A percentile compares a stretch with the other conserved stretches of the same genome.
Conservation (phyloP, 2,797 vertebrate species). For the Discoglossus pictus region DNA sequence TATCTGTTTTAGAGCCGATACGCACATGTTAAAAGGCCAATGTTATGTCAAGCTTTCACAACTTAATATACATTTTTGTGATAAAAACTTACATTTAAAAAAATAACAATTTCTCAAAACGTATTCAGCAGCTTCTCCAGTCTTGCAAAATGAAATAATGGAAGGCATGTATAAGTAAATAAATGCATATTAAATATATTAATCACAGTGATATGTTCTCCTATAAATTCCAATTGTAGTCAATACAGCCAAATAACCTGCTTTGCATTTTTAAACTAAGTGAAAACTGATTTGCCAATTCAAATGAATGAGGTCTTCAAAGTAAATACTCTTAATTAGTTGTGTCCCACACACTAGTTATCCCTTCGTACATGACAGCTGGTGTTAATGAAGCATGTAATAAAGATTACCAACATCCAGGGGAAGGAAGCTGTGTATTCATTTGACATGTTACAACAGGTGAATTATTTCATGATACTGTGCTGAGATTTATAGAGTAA, state of each 20-base stretch:
- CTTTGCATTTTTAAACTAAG: constrained; percentile 20
- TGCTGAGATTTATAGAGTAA: fast-evolving
- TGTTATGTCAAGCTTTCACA: no score
- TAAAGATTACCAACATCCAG: background rate
- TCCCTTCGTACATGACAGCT: constrained; percentile 1
- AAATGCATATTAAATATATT: no score
- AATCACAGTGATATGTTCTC: no score
- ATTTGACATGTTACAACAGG: background rate
- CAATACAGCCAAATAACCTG: constrained; percentile 11
- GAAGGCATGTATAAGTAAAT: background rate
- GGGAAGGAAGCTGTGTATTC: fast-evolving
- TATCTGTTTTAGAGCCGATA: no score
- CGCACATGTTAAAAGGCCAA: no score
- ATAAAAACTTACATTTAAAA: background rate
- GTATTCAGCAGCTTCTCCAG: no score
- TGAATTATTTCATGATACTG: background rate
- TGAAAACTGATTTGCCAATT: constrained; percentile 17
- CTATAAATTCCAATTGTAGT: background rate
- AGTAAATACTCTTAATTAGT: constrained; percentile 42
- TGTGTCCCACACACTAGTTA: constrained; percentile 11
- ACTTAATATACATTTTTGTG: no score
- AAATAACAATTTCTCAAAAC: no score
- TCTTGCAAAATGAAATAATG: no score
- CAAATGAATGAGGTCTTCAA: constrained; percentile 22
- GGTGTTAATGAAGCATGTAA: background rate